Evolutionary conservation across 2,113 vertebrate genomes (phyloP).

Genomic region (Ailurus styani): DNA sequence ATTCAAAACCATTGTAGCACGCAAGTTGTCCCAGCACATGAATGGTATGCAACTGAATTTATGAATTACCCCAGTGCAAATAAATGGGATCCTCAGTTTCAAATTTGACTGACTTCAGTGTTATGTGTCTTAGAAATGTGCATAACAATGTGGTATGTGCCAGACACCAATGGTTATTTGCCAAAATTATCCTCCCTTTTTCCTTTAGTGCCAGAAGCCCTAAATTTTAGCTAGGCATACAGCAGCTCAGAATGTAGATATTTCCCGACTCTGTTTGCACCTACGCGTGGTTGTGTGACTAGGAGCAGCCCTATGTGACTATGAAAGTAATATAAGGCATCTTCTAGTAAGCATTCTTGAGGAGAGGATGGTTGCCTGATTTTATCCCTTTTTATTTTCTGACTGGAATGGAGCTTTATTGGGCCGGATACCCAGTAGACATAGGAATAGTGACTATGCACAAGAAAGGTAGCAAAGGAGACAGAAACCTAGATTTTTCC

Average conservation of each 20-base stretch:
- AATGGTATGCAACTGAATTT: neutral
- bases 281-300: neutral
- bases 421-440: neutral
- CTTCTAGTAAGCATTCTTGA: neutral
- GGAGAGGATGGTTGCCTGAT: neutral
- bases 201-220: neutral
- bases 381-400: neutral
- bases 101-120: neutral
- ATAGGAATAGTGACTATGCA: neutral
- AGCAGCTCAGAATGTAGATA: neutral
- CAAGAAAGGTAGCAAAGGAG: neutral
- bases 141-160: neutral
- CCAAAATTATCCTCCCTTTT: neutral
- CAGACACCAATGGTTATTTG: neutral
- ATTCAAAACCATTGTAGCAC: neutral
- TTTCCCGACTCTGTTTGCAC: neutral
- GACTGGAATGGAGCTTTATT: neutral
- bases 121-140: neutral
- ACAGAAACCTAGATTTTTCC: neutral
- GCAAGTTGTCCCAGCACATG: neutral
- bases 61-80: neutral
- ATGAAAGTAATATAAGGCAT: neutral
- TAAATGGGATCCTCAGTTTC: neutral
- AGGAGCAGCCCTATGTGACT: neutral
- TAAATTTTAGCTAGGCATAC: neutral